Percentiles rank a stretch among this genome's conserved stretches.
phyloP scores from a whole-genome alignment of 2,113 vertebrate species.

The Sphaerodactylus townsendi region DNA sequence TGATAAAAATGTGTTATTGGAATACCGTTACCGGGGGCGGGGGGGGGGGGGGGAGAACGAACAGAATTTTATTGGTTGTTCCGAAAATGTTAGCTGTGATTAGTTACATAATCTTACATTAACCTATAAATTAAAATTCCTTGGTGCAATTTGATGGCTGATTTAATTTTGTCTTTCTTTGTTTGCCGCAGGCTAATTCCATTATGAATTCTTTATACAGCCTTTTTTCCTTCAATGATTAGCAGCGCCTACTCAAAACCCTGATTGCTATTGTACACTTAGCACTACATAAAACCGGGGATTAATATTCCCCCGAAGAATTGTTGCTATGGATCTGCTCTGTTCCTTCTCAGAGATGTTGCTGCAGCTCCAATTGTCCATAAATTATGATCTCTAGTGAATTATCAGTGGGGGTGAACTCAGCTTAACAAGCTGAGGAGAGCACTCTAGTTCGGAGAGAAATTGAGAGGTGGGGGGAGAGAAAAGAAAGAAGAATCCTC shows the following conservation, averaged over 20 bases:
- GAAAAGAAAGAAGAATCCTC: conserved; percentile 77
- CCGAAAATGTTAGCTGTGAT: conserved; percentile 96
- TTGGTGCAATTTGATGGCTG: conserved; percentile 99
- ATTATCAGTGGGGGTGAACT: conserved; percentile 93
- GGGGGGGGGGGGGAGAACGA: conserved; percentile 71
- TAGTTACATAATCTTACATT: conserved; percentile 99
- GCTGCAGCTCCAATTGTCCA: conserved; percentile 99
- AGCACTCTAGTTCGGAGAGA: conserved; percentile 83
- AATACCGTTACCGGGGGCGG: conserved; percentile 77
- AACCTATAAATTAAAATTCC: conserved; percentile 99
- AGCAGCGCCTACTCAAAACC: conserved; percentile 97
- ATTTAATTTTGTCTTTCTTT: conserved; percentile 99
- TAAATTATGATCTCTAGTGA: conserved; percentile 99
- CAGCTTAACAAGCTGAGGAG: conserved; percentile 89
- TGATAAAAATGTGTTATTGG: conserved; percentile 80
- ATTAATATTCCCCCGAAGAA: conserved; percentile 99
- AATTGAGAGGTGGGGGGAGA: conserved; percentile 80
- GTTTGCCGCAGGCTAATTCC: conserved; percentile 98
- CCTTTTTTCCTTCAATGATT: conserved; percentile 99
- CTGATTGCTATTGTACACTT: conserved; percentile 99
- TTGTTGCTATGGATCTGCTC: conserved; percentile 99
- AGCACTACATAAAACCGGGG: conserved; percentile 99
- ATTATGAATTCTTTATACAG: conserved; percentile 99
- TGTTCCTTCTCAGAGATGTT: conserved; percentile 96
- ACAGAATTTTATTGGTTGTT: conserved; percentile 86